Percentiles rank a stretch among this genome's conserved stretches.
phyloP scores from a whole-genome alignment of 1,140 invertebrate species.

The Euborellia annulipes region DNA sequence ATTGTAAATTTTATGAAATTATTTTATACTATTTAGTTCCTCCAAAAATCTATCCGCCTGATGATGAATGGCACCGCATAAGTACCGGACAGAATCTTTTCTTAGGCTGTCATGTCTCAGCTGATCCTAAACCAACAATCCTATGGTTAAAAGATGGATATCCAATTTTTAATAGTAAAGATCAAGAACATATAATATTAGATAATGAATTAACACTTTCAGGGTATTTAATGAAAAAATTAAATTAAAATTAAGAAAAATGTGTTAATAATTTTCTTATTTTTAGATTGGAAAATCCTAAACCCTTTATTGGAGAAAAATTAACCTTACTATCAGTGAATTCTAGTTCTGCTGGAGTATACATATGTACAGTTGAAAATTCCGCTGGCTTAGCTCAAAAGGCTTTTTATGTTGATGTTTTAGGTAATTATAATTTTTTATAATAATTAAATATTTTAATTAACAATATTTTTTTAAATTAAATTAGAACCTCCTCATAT shows the following conservation, averaged over 20 bases:
- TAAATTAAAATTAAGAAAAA: too few species aligned
- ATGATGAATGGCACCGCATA: constrained; percentile 9
- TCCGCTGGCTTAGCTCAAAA: constrained; percentile 34
- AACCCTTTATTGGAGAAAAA: constrained; percentile 4
- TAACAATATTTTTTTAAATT: constrained; percentile 14
- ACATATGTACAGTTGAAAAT: constrained; percentile 36
- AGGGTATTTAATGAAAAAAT: too few species aligned
- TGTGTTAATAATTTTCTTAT: too few species aligned
- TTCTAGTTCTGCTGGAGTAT: constrained; percentile 21
- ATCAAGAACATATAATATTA: neutral
- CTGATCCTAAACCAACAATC: constrained; percentile 12
- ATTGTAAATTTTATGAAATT: neutral
- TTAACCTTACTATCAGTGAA: constrained; percentile 13
- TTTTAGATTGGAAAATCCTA: constrained; percentile 1
- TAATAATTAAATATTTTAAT: neutral
- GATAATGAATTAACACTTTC: too few species aligned
- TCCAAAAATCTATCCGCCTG: constrained; percentile 11
- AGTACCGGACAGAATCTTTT: constrained; percentile 5
- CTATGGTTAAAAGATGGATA: constrained; percentile 13
- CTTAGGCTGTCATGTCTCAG: constrained; percentile 12
- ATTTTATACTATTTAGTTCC: constrained; percentile 7
- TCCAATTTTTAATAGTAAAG: neutral
- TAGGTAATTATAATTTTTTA: constrained; percentile 24
- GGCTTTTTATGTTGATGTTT: constrained; percentile 31
- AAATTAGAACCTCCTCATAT: constrained; percentile 24